These are phyloP conservation scores for Antheraea assamensis DNA, from an alignment of 2,888 invertebrate genomes.

Conservation along the genomic window DNA sequence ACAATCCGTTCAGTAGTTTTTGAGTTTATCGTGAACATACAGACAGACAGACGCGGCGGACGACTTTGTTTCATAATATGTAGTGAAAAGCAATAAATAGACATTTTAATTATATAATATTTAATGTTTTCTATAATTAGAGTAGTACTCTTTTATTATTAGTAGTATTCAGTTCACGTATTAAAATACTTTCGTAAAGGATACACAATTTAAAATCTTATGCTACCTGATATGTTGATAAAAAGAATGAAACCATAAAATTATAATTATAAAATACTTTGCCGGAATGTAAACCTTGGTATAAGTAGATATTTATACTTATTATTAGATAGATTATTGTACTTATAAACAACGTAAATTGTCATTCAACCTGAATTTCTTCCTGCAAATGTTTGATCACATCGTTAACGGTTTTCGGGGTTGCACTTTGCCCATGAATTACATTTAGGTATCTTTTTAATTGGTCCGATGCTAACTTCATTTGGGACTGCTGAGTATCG, in stretches of 20 bases:
- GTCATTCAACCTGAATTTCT: slow-evolving; percentile 83
- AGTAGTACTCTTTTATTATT: too few relatives aligned
- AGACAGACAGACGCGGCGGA: too few relatives aligned
- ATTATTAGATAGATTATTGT: neutral
- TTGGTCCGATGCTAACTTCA: slow-evolving; percentile 78
- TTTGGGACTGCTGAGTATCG: slow-evolving; percentile 71
- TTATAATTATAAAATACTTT: neutral
- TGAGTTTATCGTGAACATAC: too few relatives aligned
- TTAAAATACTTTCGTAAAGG: neutral
- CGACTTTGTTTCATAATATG: too few relatives aligned
- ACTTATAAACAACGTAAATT: neutral
- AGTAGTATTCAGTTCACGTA: neutral
- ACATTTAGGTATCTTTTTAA: slow-evolving; percentile 85
- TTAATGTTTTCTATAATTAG: too few relatives aligned
- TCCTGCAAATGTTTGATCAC: slow-evolving; percentile 88
- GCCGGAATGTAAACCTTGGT: neutral
- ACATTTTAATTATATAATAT: too few relatives aligned
- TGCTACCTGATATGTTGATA: neutral
- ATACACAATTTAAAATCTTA: neutral
- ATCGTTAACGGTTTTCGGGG: slow-evolving; percentile 82
- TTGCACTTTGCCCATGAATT: slow-evolving; percentile 75
- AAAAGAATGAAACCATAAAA: neutral
- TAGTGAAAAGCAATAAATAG: too few relatives aligned
- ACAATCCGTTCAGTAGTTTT: too few relatives aligned
- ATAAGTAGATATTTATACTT: too few relatives aligned